Conservation (phyloP, 2,888 invertebrate genomes). For the Stenurella melanura region DNA sequence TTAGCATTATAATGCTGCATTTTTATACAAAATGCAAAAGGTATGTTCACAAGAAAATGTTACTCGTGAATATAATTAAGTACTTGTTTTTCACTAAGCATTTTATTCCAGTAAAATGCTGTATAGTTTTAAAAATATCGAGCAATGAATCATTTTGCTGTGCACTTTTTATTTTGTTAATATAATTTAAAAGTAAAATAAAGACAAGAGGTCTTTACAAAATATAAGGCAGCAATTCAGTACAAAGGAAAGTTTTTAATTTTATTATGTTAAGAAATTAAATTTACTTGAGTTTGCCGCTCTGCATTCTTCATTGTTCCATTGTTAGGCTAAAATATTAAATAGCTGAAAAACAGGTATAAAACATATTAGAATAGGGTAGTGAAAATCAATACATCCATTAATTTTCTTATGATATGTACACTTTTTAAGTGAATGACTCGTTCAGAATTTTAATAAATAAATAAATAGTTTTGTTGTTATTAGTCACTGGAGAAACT, state of each 20-base stretch:
- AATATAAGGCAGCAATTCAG: neutral
- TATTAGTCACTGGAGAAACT: too few species aligned
- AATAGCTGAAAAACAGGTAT: slow-evolving; percentile 2
- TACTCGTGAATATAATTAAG: neutral
- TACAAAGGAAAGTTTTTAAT: slow-evolving; percentile 7
- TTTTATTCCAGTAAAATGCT: neutral
- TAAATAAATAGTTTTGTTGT: too few species aligned
- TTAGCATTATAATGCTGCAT: neutral
- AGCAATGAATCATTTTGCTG: neutral
- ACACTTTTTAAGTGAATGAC: too few species aligned
- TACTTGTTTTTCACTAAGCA: neutral
- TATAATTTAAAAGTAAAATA: neutral
- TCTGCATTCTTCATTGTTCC: neutral
- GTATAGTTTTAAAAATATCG: neutral
- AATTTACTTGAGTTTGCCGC: slow-evolving; percentile 6
- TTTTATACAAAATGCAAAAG: neutral
- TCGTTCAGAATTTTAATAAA: too few species aligned
- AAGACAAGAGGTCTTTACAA: neutral
- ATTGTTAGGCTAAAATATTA: slow-evolving; percentile 3
- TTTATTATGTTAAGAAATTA: slow-evolving; percentile 7
- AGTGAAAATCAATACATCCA: neutral
- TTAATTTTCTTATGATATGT: neutral
- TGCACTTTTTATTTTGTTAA: neutral
- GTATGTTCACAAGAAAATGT: neutral
- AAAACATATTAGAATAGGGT: neutral